These are phyloP conservation scores for Oscheius sp. DNA, from an alignment of 2,888 invertebrate genomes.

Conservation along the genomic window DNA sequence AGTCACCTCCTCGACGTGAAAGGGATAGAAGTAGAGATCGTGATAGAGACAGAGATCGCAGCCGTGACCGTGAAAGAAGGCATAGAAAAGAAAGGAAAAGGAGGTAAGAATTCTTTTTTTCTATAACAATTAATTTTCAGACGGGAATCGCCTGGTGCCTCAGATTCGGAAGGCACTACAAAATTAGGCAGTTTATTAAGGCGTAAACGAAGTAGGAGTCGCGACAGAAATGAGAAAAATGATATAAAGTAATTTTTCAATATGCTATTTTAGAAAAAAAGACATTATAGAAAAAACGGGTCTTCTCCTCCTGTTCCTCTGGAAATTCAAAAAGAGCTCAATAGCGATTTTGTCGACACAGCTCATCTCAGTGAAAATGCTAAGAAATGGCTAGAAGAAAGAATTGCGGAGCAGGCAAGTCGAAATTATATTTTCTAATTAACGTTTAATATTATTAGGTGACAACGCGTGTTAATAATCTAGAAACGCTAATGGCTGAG, in stretches of 20 bases:
- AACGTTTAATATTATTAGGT: slow-evolving; percentile 34
- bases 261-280: neutral
- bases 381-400: slow-evolving; percentile 58
- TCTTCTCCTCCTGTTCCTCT: slow-evolving; percentile 23
- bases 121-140: too few species aligned
- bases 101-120: slow-evolving; percentile 14
- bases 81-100: slow-evolving; percentile 31
- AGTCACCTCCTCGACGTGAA: slow-evolving; percentile 19
- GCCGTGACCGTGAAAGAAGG: slow-evolving; percentile 25
- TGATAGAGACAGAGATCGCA: slow-evolving; percentile 21
- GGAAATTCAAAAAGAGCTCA: slow-evolving; percentile 33
- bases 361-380: slow-evolving; percentile 52
- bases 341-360: slow-evolving; percentile 46
- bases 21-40: slow-evolving; percentile 17
- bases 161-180: slow-evolving; percentile 36
- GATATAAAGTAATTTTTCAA: neutral
- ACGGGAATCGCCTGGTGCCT: slow-evolving; percentile 40
- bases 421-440: neutral
- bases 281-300: neutral
- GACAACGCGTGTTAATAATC: slow-evolving; percentile 43
- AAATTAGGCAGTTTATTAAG: slow-evolving; percentile 47
- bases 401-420: slow-evolving; percentile 61
- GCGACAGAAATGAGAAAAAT: slow-evolving; percentile 32
- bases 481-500: slow-evolving; percentile 54
- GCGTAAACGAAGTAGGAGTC: slow-evolving; percentile 30